Evolutionary conservation across 2,797 vertebrate species (phyloP).

Genomic region (Mus spretus): DNA sequence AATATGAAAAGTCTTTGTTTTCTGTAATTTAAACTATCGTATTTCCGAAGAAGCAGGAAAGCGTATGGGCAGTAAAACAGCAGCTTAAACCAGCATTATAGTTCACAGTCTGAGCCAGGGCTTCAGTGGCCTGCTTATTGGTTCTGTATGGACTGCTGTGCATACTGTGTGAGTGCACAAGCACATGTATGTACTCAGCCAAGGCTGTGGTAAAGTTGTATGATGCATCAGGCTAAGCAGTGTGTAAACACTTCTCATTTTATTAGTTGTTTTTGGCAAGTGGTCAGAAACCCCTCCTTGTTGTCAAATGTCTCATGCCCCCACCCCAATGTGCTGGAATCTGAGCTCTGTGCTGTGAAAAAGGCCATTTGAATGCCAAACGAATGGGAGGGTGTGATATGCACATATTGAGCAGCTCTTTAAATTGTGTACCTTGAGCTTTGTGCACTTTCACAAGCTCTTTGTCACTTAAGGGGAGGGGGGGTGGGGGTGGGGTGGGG

Average conservation of each 20-base stretch:
- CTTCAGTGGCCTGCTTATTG: not conserved
- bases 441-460: not conserved
- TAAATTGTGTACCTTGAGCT: not conserved
- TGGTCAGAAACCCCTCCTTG: not conserved
- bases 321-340: not conserved
- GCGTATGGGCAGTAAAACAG: not conserved
- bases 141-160: not conserved
- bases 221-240: not conserved
- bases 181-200: not conserved
- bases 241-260: not conserved
- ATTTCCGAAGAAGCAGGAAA: not conserved
- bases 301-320: not conserved
- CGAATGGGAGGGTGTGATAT: not conserved
- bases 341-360: not conserved
- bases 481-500: too few relatives aligned
- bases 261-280: not conserved
- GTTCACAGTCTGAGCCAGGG: not conserved
- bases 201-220: not conserved
- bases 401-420: not conserved
- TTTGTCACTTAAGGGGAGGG: not conserved
- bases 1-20: not conserved
- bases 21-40: not conserved
- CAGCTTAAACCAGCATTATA: not conserved
- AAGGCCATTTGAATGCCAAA: slow-evolving; percentile 30
- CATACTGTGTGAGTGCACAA: not conserved